phyloP scores from a whole-genome alignment of 2,888 invertebrate species.

The Rhagophthalmus giganteus region DNA sequence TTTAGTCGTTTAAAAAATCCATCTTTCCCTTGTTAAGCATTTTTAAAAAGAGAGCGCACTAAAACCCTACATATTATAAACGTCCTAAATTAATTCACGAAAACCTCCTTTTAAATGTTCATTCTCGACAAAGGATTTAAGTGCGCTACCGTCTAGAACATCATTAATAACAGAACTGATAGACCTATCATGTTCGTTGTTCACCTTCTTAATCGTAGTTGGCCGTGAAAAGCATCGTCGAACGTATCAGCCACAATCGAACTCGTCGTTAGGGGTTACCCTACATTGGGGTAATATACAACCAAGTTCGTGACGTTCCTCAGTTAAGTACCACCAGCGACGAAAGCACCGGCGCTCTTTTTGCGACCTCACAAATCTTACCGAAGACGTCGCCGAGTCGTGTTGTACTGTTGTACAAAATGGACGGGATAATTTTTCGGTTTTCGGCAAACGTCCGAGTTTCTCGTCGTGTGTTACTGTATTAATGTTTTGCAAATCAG shows the following conservation, averaged over 20 bases:
- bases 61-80: too few relatives aligned
- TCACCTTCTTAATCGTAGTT: constrained; percentile 18
- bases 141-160: not conserved
- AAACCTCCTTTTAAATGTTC: not conserved
- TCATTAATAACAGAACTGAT: constrained; percentile 25
- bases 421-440: too few relatives aligned
- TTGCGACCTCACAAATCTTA: constrained; percentile 35
- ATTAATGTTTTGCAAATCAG: too few relatives aligned
- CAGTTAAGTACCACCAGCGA: constrained; percentile 11
- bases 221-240: constrained; percentile 24
- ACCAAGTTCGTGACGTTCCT: constrained; percentile 14
- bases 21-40: too few relatives aligned
- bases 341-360: constrained; percentile 1
- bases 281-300: constrained; percentile 14
- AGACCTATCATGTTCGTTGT: constrained; percentile 14
- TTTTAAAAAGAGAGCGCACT: too few relatives aligned
- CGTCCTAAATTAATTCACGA: too few relatives aligned
- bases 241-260: constrained; percentile 21
- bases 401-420: too few relatives aligned
- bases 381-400: constrained; percentile 53
- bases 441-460: too few relatives aligned
- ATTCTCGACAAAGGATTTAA: not conserved
- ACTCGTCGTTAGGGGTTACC: constrained; percentile 30
- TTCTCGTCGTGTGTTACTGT: too few relatives aligned
- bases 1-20: too few relatives aligned